A percentile compares a stretch with the other conserved stretches of the same genome.
These are phyloP conservation scores for Theocolax elegans DNA, from an alignment of 1,140 invertebrate genomes.

Conservation along the genomic window DNA sequence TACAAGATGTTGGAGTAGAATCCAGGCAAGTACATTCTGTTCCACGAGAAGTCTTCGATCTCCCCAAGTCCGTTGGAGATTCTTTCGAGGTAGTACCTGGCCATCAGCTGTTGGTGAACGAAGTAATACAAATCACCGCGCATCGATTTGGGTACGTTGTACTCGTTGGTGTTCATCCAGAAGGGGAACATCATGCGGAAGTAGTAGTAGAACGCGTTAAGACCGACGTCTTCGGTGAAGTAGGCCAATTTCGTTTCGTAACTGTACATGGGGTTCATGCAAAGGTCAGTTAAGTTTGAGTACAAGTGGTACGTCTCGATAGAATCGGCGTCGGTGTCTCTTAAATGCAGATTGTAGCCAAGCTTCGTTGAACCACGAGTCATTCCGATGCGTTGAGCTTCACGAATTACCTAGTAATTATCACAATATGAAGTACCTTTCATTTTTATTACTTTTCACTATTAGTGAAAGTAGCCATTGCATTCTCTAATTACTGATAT, in stretches of 20 bases:
- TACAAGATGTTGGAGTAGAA: slow-evolving; percentile 74
- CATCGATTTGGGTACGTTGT: slow-evolving; percentile 68
- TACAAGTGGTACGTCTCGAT: slow-evolving; percentile 57
- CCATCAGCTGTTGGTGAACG: slow-evolving; percentile 71
- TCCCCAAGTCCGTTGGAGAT: slow-evolving; percentile 71
- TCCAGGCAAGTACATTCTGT: slow-evolving; percentile 69
- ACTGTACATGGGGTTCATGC: slow-evolving; percentile 51
- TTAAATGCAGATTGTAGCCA: not conserved
- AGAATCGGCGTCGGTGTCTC: not conserved
- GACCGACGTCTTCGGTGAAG: slow-evolving; percentile 77
- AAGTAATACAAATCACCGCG: slow-evolving; percentile 73
- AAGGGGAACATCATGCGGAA: slow-evolving; percentile 75
- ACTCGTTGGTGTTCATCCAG: slow-evolving; percentile 70
- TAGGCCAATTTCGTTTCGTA: slow-evolving; percentile 75
- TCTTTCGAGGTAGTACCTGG: slow-evolving; percentile 76
- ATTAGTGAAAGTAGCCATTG: not conserved
- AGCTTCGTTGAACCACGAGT: not conserved
- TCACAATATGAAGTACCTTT: not conserved
- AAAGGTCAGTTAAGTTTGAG: slow-evolving; percentile 57
- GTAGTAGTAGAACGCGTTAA: slow-evolving; percentile 79
- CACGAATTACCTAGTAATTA: slow-evolving; percentile 1
- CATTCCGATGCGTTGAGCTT: slow-evolving; percentile 12
- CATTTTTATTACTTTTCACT: too few species aligned
- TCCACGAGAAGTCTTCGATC: slow-evolving; percentile 71
- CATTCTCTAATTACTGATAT: too few species aligned